A percentile compares a stretch with the other conserved stretches of the same genome.
These are phyloP conservation scores for Machimus rusticus DNA, from an alignment of 2,888 invertebrate species.

Conservation along the genomic window DNA sequence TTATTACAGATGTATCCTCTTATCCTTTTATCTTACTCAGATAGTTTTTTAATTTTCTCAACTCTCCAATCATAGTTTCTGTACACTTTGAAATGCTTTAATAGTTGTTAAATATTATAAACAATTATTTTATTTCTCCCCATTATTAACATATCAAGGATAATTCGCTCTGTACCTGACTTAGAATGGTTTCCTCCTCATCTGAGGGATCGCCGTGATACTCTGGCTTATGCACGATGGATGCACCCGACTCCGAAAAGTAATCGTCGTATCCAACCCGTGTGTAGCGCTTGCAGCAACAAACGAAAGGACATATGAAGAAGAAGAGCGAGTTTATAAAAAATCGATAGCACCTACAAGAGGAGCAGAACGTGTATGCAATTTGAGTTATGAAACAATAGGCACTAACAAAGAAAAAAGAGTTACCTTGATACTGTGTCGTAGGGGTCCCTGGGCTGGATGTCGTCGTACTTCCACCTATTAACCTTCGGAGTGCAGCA, in stretches of 20 bases:
- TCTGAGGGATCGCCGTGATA: conserved; percentile 25
- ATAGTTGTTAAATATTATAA: too few species aligned
- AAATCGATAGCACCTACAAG: conserved; percentile 51
- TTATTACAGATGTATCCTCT: too few species aligned
- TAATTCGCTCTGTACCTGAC: conserved; percentile 36
- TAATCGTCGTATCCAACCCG: conserved; percentile 52
- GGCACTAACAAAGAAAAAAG: not conserved
- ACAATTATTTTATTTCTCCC: too few species aligned
- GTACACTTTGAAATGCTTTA: too few species aligned
- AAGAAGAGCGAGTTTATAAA: conserved; percentile 54
- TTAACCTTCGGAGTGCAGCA: conserved; percentile 49
- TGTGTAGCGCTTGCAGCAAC: conserved; percentile 54
- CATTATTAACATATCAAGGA: too few species aligned
- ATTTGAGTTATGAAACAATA: not conserved
- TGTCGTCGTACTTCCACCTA: conserved; percentile 52
- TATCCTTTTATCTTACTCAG: too few species aligned
- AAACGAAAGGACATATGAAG: conserved; percentile 52
- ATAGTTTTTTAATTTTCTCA: too few species aligned
- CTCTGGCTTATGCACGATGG: conserved; percentile 44
- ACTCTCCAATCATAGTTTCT: too few species aligned
- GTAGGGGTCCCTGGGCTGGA: conserved; percentile 53
- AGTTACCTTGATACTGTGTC: conserved; percentile 51
- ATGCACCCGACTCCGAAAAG: conserved; percentile 53
- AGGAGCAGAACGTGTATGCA: not conserved
- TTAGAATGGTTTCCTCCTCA: conserved; percentile 50